phyloP scores from a whole-genome alignment of 2,888 invertebrate species.

The Priocnemis perturbator region DNA sequence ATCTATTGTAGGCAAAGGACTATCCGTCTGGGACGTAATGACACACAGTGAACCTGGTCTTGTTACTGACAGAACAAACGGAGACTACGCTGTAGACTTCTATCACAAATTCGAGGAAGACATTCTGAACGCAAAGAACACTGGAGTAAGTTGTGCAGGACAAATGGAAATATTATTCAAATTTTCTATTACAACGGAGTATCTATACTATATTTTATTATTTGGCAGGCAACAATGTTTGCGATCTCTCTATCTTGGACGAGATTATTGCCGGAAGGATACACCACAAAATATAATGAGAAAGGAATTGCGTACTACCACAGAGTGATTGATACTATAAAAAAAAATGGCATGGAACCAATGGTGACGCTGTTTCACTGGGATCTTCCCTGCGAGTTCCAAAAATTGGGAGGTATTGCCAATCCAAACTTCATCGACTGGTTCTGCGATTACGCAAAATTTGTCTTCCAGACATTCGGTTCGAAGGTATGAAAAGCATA shows the following conservation, averaged over 20 bases:
- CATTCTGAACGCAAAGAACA: conserved; percentile 33
- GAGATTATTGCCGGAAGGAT: conserved; percentile 56
- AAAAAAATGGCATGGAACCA: conserved; percentile 79
- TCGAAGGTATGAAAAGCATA: too few species aligned
- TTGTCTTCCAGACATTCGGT: conserved; percentile 79
- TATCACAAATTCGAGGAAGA: conserved; percentile 79
- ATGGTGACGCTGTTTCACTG: conserved; percentile 78
- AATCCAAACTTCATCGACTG: conserved; percentile 81
- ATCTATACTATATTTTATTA: neutral
- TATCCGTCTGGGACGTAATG: conserved; percentile 79
- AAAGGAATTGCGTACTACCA: conserved; percentile 87
- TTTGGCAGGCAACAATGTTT: conserved; percentile 45
- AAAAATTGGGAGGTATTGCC: conserved; percentile 82
- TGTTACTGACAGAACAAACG: conserved; percentile 74
- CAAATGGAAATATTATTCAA: too few species aligned
- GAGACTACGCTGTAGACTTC: conserved; percentile 79
- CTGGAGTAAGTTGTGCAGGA: conserved; percentile 43
- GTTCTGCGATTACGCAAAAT: conserved; percentile 80
- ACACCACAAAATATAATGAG: conserved; percentile 79
- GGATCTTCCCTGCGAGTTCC: conserved; percentile 79
- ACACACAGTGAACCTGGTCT: conserved; percentile 76
- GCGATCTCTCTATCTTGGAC: conserved; percentile 58
- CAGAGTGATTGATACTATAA: conserved; percentile 83
- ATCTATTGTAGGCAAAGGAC: conserved; percentile 39
- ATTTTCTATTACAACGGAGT: too few species aligned